Base-by-base conservation (phyloP, 2,113 vertebrate species). In the Pyrgilauda ruficollis region DNA sequence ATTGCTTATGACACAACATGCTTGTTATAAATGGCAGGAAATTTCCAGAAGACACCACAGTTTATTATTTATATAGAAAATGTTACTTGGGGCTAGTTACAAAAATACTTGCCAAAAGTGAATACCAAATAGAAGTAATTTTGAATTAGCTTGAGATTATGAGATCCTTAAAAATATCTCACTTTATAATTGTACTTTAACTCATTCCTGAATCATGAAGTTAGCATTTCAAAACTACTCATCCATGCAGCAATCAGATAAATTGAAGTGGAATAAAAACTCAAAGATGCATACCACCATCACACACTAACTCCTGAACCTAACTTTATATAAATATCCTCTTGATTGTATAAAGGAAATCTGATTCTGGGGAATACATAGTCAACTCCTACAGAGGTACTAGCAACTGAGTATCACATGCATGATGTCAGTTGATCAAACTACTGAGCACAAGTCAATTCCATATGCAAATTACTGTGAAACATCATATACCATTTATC, bases 61-160 rank as follows among this genome's bases (percentile, higher is more conserved):
- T 56, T 56, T 55, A 55, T 55, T 33, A 55, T 55, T 55, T 33
- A 56, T 21, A 33, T 33, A 70, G 39, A 70, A 77, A 44, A 74
- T 41, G 16, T 64, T 63, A 43, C 23, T 56, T 41, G 33, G 46
- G 39, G 15, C 33, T 62, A 33, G 17, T 56, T 52, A 61, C 26
- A 58, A 70, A 26, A 81, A 26, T 12, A 33, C 3, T 37, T 79
- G 17, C 47, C 33, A 63, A 26, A 93, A 94, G 30, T 31, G 13
- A 39, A n/a, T 82, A 43, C 73, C 55, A 90, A 94, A 67, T 78
- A 26, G 43, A 70, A 81, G 22, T 20, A 62, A 78, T 84, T 95
- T 87, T 37, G 9, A 82, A 70, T 69, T 49, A 68, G 39, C 33
- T 30, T 73, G 33, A 63, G 15, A 44, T 64, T 68, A 73, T 66